Percentiles rank a stretch among this genome's conserved stretches.
Evolutionary conservation across 1,140 invertebrate species (phyloP).

Genomic region (Drosophila arizonae): DNA sequence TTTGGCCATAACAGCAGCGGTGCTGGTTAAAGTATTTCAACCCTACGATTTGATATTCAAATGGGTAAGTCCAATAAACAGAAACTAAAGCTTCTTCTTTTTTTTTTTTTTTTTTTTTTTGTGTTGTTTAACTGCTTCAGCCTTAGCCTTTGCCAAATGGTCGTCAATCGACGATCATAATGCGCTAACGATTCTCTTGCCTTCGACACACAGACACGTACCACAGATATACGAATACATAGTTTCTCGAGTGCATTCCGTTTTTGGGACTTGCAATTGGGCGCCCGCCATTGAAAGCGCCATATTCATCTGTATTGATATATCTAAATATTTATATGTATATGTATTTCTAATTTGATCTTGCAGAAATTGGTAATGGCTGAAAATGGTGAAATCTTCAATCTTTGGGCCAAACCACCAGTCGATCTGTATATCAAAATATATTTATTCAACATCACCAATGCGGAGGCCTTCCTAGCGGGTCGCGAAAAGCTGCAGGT

Average conservation of each 20-base stretch:
- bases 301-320: slow-evolving; percentile 12
- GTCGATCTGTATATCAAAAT: slow-evolving; percentile 92
- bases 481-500: slow-evolving; percentile 89
- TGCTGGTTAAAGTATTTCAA: slow-evolving; percentile 85
- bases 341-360: slow-evolving; percentile 31
- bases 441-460: slow-evolving; percentile 95
- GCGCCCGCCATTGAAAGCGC: slow-evolving; percentile 26
- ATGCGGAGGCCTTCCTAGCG: slow-evolving; percentile 90
- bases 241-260: slow-evolving; percentile 23
- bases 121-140: slow-evolving; percentile 40
- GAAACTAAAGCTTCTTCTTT: slow-evolving; percentile 39
- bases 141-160: slow-evolving; percentile 51
- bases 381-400: slow-evolving; percentile 91
- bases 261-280: slow-evolving; percentile 37
- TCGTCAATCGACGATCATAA: slow-evolving; percentile 21
- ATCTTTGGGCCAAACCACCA: slow-evolving; percentile 92
- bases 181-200: slow-evolving; percentile 27
- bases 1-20: slow-evolving; percentile 85
- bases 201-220: slow-evolving; percentile 45
- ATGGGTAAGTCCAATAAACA: slow-evolving; percentile 83
- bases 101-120: too few species aligned
- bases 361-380: slow-evolving; percentile 88
- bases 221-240: slow-evolving; percentile 1
- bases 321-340: background rate
- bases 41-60: slow-evolving; percentile 89